Base-by-base conservation (phyloP, 1,140 invertebrate genomes). In the Drosophila kikkawai region DNA sequence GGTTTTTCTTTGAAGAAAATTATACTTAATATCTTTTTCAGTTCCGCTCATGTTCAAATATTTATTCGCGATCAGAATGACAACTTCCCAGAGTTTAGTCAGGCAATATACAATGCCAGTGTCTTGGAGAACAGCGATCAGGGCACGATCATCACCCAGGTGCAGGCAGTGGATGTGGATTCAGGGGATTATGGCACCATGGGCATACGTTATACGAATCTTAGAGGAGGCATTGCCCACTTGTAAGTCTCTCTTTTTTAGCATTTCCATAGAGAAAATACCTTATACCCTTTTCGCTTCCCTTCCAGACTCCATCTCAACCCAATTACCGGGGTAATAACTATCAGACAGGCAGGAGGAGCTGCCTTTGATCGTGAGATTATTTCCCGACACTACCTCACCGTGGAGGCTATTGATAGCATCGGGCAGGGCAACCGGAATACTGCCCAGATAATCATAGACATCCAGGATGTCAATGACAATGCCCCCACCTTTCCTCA, bases 21-120 rank as follows among this genome's bases (percentile, higher is more conserved):
- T 8, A 44, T 2, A 7, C 1, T 29, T 0, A 17, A 7, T 13
- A 4, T 17, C 0, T 13, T 1, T 51, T 75, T 44, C 29, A 97
- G 96, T 87, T 93, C 95, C n/a, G 97, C 97, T 1, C 96, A 96
- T 42, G 96, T 99, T 4, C 96, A 95, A 12, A 95, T 99, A 48
- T 95, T 96, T 74, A 96, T 99, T 82, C 94, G 96, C 71, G 98
- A 99, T 93, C 95, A 97, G 91, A 99, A 99, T 91, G 98, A 99
- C 91, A 99, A 99, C 93, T 97, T 97, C 91, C 98, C 98, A 0
- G 96, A 97, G 92, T 99, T 99, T 87, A 95, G 95, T 0, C 95
- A 96, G 82, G 93, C 94, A 17, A 91, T 95, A 34, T 98, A 98
- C 91, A 96, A 97, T 82, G 95, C 96, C 2, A 95, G 95, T 2